A percentile compares a stretch with the other conserved stretches of the same genome.
phyloP scores from a whole-genome alignment of 2,797 vertebrate species.

The Prunella strophiata region DNA sequence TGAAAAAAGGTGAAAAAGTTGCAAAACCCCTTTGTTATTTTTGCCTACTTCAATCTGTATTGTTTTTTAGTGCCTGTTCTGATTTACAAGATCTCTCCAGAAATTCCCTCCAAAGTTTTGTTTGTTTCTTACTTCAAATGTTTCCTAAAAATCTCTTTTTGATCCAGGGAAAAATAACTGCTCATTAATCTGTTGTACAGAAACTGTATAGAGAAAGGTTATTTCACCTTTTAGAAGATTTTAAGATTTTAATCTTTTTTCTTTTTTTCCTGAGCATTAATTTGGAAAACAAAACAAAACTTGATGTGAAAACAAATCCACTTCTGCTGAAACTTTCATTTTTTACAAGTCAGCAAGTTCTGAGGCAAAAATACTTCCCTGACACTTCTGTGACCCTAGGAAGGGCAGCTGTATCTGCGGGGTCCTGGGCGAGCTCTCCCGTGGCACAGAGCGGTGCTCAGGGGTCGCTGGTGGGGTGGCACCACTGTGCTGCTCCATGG shows the following conservation, averaged over 20 bases:
- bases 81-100: background rate
- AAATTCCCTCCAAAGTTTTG: background rate
- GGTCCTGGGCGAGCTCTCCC: background rate
- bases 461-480: rapidly evolving
- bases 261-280: rapidly evolving
- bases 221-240: background rate
- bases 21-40: background rate
- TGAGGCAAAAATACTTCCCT: background rate
- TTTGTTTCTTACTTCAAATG: background rate
- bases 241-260: background rate
- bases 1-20: background rate
- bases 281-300: background rate
- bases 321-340: background rate
- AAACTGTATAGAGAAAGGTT: background rate
- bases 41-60: background rate
- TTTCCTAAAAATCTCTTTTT: background rate
- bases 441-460: rapidly evolving
- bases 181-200: background rate
- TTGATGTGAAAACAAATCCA: background rate
- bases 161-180: background rate
- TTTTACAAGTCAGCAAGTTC: background rate
- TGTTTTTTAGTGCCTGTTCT: background rate
- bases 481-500: rapidly evolving
- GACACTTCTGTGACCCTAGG: background rate
- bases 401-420: background rate